Evolutionary conservation across 1,140 invertebrate genomes (phyloP), one percentile per base, ranked within the genome.

Genomic region (Holotrichia oblita): DNA sequence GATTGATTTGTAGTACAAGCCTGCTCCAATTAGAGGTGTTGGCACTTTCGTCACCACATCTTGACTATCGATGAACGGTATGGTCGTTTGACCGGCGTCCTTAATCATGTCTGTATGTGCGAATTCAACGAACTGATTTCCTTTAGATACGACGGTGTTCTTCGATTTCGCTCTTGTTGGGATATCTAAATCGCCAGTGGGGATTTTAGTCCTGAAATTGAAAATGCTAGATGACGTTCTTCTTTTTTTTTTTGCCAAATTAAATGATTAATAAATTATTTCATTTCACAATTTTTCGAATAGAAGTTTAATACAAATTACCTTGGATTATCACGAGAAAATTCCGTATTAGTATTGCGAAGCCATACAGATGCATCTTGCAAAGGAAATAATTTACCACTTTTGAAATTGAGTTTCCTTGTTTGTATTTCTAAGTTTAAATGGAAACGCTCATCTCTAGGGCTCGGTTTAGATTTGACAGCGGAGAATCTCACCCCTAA

Each of bases 51-150:
- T 90, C 27, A 87, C 85, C 0, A 96, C 91, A 8, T 91, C 88
- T 86, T 97, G 95, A 77, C 92, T 90, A 84, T 97, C 96, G 2
- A 97, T 86, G 86, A 94, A 97, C 10, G 96, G 95, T 48, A 97
- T 84, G 0, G 95, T 96, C 77, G 91, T 95, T 88, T 97, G 96
- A 0, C 92, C 93, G 0, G 92, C 95, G 87, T 97, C 96, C 20
- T 91, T 90, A n/a, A 92, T 90, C n/a, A 93, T 86, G 85, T 93
- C 93, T 0, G 92, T 91, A 81, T 94, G 88, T 0, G 90, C 90
- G 84, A 97, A 96, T 82, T 94, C 90, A 4, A 97, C 84, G 86
- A 91, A 97, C 85, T 95, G 92, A 85, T 96, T 93, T 20, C 91
- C 85, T 0, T 87, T 85, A 0, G 94, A 94, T 82, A 93, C 91